Evolutionary conservation across 2,888 invertebrate genomes (phyloP).

Genomic region (Microplitis manilae): DNA sequence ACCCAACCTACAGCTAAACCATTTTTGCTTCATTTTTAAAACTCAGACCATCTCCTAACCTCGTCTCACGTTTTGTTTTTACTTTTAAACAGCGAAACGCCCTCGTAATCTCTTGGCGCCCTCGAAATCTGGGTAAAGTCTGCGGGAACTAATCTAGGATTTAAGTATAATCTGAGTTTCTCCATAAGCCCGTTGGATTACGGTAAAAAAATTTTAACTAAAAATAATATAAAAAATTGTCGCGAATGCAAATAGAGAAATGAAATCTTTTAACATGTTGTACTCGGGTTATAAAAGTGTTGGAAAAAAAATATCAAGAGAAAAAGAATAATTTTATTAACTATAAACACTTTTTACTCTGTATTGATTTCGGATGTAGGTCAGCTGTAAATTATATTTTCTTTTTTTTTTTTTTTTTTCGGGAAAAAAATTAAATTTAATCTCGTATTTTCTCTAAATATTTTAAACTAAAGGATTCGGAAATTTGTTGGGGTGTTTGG

Average conservation of each 20-base stretch:
- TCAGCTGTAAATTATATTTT: too few species aligned
- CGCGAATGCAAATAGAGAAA: not conserved
- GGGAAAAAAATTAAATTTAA: too few species aligned
- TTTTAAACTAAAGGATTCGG: too few species aligned
- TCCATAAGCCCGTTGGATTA: constrained; percentile 43
- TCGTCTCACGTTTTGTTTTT: constrained; percentile 26
- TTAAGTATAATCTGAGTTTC: constrained; percentile 45
- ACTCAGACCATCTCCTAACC: not conserved
- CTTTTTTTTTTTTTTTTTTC: too few species aligned
- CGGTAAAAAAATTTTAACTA: constrained; percentile 1
- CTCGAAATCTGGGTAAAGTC: constrained; percentile 44
- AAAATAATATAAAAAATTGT: not conserved
- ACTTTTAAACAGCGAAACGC: constrained; percentile 41
- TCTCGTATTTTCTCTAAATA: too few species aligned
- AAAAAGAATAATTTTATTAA: constrained; percentile 2
- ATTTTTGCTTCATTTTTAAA: not conserved
- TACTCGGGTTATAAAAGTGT: not conserved
- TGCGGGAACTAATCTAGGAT: constrained; percentile 44
- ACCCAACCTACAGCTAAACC: not conserved
- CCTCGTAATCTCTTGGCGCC: constrained; percentile 45
- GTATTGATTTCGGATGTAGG: too few species aligned
- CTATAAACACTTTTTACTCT: too few species aligned
- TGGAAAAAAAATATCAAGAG: not conserved
- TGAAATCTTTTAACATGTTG: not conserved
- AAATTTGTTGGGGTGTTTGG: not conserved